Conservation (phyloP, 2,888 invertebrate genomes). For the Amiota minor region DNA sequence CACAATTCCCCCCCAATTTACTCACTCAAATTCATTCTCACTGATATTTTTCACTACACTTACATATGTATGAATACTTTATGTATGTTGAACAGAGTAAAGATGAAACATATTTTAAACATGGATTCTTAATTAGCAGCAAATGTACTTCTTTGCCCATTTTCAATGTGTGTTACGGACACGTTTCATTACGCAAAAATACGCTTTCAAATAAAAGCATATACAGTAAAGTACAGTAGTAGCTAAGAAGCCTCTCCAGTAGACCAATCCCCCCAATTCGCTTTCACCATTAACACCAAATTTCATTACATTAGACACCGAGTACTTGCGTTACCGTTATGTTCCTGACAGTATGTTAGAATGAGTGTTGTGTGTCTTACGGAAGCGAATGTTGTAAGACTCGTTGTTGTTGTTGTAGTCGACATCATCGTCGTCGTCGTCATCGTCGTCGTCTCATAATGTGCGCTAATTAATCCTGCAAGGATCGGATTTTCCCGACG, state of each 20-base stretch:
- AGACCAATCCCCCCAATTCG: not conserved
- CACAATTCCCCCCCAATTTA: slow-evolving; percentile 20
- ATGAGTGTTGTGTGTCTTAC: slow-evolving; percentile 40
- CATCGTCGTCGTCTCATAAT: slow-evolving; percentile 63
- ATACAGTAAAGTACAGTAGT: too few species aligned
- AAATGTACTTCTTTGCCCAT: slow-evolving; percentile 52
- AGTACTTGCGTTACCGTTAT: too few species aligned
- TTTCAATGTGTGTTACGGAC: slow-evolving; percentile 33
- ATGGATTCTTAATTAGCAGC: slow-evolving; percentile 70
- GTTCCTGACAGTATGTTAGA: too few species aligned
- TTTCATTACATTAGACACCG: slow-evolving; percentile 35
- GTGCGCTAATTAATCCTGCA: slow-evolving; percentile 73
- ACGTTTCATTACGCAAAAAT: slow-evolving; percentile 56
- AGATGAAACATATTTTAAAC: slow-evolving; percentile 64
- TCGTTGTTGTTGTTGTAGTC: not conserved
- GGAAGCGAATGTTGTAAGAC: slow-evolving; percentile 44
- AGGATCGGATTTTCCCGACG: slow-evolving; percentile 72
- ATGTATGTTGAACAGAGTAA: slow-evolving; percentile 2
- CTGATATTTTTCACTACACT: not conserved
- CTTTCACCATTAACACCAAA: slow-evolving; percentile 38
- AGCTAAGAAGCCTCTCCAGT: not conserved
- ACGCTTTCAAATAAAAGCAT: slow-evolving; percentile 32
- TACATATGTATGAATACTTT: too few species aligned
- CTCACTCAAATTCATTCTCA: slow-evolving; percentile 19
- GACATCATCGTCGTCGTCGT: slow-evolving; percentile 48